Evolutionary conservation across 2,797 vertebrate genomes (phyloP).

Genomic region (Leuciscus waleckii): DNA sequence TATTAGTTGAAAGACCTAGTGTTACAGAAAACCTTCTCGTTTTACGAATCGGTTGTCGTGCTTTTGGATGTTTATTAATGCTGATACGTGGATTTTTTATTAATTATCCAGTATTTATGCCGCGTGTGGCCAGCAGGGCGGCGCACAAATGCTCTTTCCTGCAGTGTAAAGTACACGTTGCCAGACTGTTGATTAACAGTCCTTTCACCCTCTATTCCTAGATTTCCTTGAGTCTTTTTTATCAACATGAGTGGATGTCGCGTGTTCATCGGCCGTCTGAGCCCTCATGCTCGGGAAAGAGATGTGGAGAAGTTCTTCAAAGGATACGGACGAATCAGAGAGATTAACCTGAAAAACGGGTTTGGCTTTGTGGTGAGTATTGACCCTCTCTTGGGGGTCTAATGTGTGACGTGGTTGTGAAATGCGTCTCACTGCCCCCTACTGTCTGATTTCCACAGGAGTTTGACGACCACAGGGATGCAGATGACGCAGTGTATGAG

Average conservation of each 20-base stretch:
- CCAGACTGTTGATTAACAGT: conserved; percentile 7
- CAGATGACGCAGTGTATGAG: conserved; percentile 93
- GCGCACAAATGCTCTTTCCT: neutral
- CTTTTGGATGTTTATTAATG: neutral
- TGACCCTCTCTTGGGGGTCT: neutral
- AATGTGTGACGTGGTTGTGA: neutral
- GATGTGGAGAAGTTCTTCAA: conserved; percentile 97
- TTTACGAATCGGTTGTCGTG: neutral
- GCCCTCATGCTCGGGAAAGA: conserved; percentile 89
- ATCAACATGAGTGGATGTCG: conserved; percentile 88
- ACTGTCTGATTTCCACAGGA: conserved; percentile 74
- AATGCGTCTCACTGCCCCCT: neutral
- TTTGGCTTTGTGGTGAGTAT: conserved; percentile 94
- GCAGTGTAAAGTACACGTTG: neutral
- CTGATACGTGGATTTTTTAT: no score
- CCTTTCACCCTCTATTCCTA: neutral
- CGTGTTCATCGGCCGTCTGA: conserved; percentile 91
- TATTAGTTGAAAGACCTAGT: neutral
- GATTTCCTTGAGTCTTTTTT: neutral
- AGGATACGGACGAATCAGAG: conserved; percentile 91
- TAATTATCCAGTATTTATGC: neutral
- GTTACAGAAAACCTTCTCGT: neutral
- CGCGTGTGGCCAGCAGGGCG: neutral
- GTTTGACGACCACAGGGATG: conserved; percentile 93
- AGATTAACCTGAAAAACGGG: conserved; percentile 93